Conservation (phyloP, 2,888 invertebrate genomes). For the Phaonia tiefii region DNA sequence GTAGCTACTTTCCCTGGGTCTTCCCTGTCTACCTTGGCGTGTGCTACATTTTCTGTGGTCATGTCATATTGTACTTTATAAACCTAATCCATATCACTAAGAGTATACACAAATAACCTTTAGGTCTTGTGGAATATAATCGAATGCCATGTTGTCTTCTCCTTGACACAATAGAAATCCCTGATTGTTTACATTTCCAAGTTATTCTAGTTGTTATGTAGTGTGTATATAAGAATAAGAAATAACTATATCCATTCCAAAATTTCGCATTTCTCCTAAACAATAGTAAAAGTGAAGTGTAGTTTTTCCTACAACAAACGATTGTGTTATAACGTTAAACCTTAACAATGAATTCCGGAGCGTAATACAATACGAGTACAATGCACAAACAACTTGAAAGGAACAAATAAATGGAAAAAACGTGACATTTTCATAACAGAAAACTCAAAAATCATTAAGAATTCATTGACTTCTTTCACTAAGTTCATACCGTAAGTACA, state of each 20-base stretch:
- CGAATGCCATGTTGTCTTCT: no score
- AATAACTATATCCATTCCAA: no score
- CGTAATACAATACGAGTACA: slow-evolving; percentile 9
- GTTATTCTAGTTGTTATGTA: background rate
- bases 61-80: no score
- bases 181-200: background rate
- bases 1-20: no score
- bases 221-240: background rate
- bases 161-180: no score
- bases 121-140: no score
- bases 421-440: slow-evolving; percentile 58
- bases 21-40: no score
- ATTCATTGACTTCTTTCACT: slow-evolving; percentile 63
- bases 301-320: background rate
- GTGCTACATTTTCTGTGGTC: no score
- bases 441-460: slow-evolving; percentile 55
- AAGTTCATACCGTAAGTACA: background rate
- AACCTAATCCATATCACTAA: no score
- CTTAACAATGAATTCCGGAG: slow-evolving; percentile 56
- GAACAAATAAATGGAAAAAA: slow-evolving; percentile 31
- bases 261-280: slow-evolving; percentile 22
- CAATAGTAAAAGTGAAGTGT: slow-evolving; percentile 36
- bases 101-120: no score
- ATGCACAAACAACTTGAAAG: slow-evolving; percentile 14
- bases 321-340: slow-evolving; percentile 27